phyloP scores from a whole-genome alignment of 2,113 vertebrate genomes.

The Irena cyanogastra region DNA sequence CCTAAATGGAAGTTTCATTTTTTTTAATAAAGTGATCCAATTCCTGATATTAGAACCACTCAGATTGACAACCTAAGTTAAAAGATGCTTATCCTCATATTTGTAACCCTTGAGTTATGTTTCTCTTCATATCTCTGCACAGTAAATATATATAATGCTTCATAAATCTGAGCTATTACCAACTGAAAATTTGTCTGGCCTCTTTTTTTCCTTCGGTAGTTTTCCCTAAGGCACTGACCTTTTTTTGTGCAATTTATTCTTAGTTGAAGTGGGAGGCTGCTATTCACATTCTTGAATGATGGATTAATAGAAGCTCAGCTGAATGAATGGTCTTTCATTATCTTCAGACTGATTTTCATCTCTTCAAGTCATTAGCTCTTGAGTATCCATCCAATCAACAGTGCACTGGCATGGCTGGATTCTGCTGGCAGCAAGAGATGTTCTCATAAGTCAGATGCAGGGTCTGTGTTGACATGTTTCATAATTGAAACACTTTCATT shows the following conservation, averaged over 20 bases:
- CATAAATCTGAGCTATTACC: neutral
- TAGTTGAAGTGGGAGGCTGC: neutral
- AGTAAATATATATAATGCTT: neutral
- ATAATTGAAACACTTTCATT: neutral
- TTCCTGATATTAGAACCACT: neutral
- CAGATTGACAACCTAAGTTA: neutral
- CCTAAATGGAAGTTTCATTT: neutral
- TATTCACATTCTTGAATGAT: neutral
- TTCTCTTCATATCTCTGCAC: neutral
- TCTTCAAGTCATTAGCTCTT: neutral
- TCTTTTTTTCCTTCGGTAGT: neutral
- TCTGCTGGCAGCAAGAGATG: neutral
- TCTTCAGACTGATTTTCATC: neutral
- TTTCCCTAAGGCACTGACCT: neutral
- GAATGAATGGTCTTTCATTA: slow-evolving; percentile 1
- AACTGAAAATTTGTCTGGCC: neutral
- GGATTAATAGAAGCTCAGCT: neutral
- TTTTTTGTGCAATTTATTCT: neutral
- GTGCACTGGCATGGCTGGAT: neutral
- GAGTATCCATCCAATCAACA: neutral
- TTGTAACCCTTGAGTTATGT: neutral
- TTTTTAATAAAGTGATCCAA: neutral
- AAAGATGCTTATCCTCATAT: neutral
- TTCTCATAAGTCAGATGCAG: neutral
- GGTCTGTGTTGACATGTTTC: neutral